phyloP scores from a whole-genome alignment of 2,888 invertebrate genomes.

The Cantharis lateralis region DNA sequence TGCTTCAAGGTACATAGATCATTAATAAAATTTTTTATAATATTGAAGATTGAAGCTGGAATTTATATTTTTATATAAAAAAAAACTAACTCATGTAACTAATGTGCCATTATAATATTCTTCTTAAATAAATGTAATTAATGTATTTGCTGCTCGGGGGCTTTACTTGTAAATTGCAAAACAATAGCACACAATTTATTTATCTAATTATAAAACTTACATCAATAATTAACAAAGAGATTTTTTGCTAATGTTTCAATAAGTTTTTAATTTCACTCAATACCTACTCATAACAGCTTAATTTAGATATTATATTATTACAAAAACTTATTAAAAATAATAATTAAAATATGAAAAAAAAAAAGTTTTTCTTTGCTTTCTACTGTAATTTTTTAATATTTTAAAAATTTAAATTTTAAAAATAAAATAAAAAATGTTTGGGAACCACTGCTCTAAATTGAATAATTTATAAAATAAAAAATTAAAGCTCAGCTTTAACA shows the following conservation, averaged over 20 bases:
- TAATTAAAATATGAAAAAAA: no score
- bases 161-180: background rate
- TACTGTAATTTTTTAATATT: no score
- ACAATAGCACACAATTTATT: background rate
- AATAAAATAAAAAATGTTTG: no score
- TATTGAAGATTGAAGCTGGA: background rate
- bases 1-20: background rate
- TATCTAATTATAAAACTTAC: background rate
- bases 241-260: background rate
- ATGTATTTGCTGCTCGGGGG: background rate
- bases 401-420: no score
- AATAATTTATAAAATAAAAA: no score
- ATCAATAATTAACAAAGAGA: background rate
- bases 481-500: no score
- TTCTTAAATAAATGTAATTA: background rate
- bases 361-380: no score
- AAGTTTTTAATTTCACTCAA: background rate
- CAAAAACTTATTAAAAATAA: no score
- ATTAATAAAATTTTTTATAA: background rate
- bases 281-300: background rate
- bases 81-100: background rate
- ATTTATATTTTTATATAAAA: background rate
- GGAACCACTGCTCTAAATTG: no score
- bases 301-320: background rate
- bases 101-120: background rate